Evolutionary conservation across 2,797 vertebrate genomes (phyloP), one percentile per base, ranked within the genome.

Genomic region (Acanthiza pusilla): DNA sequence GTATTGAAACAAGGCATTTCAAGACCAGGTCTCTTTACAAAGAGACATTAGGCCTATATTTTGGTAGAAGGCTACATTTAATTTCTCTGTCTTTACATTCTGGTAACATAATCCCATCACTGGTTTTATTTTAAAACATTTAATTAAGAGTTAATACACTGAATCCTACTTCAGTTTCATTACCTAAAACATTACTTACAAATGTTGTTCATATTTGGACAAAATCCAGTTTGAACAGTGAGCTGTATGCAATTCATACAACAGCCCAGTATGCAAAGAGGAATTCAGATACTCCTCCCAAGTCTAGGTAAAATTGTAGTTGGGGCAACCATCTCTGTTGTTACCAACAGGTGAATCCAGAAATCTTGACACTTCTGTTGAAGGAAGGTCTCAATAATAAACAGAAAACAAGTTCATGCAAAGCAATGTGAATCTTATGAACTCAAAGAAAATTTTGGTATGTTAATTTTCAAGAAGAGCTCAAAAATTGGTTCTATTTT

Each of bases 181-280:
- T n/a, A 67, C 8, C 45, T 65, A 63, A 34, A 93, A 54, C 9
- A 25, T 9, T 30, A 26, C 26, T 48, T 51, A 50, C 0, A 75
- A 68, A 50, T 20, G 43, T 5, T 55, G 9, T 21, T 48, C 62
- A 23, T 23, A 36, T 6, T 40, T 43, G 47, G 57, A 73, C 27
- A 79, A 94, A 87, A 7, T 5, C 7, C 40, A 75, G 6, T 38
- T 88, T 57, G 68, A 68, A 47, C 1, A 9, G 27, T 21, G 29
- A 81, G 58, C 40, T 71, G 34, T 32, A 48, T 3, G 23, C 5
- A 26, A 51, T 67, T 23, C 0, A 0, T 30, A 19, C 2, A 22
- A 47, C 26, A 67, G 51, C 53, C 55, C 30, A 74, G 21, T 32
- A 42, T 68, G 77, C 45, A 36, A 61, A 54, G 38, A 18, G 3